Percentiles rank a stretch among this genome's conserved stretches.
These are phyloP conservation scores for Mylabris phalerata DNA, from an alignment of 1,140 invertebrate genomes.

Conservation along the genomic window DNA sequence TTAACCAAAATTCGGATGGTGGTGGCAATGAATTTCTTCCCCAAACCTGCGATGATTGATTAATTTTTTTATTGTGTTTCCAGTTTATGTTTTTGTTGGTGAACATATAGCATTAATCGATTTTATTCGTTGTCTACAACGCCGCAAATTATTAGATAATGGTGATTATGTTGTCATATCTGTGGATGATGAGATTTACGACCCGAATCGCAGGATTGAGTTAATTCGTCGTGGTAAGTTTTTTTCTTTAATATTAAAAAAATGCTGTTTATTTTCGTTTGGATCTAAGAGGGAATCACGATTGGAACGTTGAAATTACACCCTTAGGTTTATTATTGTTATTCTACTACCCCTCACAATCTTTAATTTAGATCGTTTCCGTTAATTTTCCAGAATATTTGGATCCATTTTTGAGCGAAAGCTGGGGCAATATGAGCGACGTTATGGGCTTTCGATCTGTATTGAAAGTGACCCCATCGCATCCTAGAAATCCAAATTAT, in stretches of 20 bases:
- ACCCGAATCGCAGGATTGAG: slow-evolving; percentile 57
- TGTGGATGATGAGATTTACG: slow-evolving; percentile 78
- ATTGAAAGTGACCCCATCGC: slow-evolving; percentile 63
- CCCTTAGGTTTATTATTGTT: no score
- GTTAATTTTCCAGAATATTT: slow-evolving; percentile 51
- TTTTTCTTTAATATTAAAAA: not conserved
- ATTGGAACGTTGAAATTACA: no score
- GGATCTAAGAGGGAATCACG: no score
- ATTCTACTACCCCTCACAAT: not conserved
- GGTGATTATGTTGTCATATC: slow-evolving; percentile 81
- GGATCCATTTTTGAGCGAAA: slow-evolving; percentile 52
- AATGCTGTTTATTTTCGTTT: no score
- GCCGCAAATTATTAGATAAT: slow-evolving; percentile 57
- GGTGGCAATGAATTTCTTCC: no score
- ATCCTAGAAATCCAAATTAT: slow-evolving; percentile 61
- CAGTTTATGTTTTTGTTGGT: slow-evolving; percentile 83
- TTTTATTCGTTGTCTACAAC: slow-evolving; percentile 62
- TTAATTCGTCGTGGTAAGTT: slow-evolving; percentile 59
- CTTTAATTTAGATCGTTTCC: not conserved
- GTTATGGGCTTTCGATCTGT: slow-evolving; percentile 63
- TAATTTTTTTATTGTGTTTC: slow-evolving; percentile 1
- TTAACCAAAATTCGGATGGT: no score
- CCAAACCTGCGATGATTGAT: no score
- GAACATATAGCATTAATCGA: slow-evolving; percentile 77
- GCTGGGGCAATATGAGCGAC: slow-evolving; percentile 46